Evolutionary conservation across 2,888 invertebrate species (phyloP), one percentile per base, ranked within the genome.

Genomic region (Oscheius sp.): DNA sequence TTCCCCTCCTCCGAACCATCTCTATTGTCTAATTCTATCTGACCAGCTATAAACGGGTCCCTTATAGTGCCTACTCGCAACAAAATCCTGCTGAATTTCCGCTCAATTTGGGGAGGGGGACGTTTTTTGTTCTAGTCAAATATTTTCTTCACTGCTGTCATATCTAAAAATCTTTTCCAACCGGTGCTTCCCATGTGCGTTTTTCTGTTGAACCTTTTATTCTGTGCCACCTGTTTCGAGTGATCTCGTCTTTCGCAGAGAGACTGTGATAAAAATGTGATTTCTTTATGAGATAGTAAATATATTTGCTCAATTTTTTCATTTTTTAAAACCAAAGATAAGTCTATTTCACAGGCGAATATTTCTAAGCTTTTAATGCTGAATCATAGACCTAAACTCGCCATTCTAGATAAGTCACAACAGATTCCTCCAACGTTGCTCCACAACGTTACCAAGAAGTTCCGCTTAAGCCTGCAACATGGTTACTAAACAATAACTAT

Each of bases 211-310:
- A 61, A 39, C 12, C 17, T 57, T 61, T 42, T n/a, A 29, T 17
- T 45, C 6, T 29, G 42, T 61, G 61, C 61, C 61, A 61, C 45
- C 45, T 25, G 31, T n/a, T 29, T 61, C 61, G 45, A 61, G 61
- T 61, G 61, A 61, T 61, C 61, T 61, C 61, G 61, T 61, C 45
- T 61, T 61, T 61, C 61, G 34, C n/a, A 5, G 50, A 50, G 25
- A 50, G 50, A 50, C 50, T 25, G 50, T 25, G 15, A 10, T 8
- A 37, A 37, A 8, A 37, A 37, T 37, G 37, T 37, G 37, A 37
- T 37, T 15, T 15, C 15, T 37, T n/a, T n/a, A n/a, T n/a, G n/a
- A n/a, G n/a, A n/a, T n/a, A n/a, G n/a, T n/a, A n/a, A n/a, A n/a
- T n/a, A n/a, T n/a, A n/a, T n/a, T n/a, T n/a, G n/a, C n/a, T n/a